Conservation (phyloP, 2,113 vertebrate species). For the Xenopus laevis region DNA sequence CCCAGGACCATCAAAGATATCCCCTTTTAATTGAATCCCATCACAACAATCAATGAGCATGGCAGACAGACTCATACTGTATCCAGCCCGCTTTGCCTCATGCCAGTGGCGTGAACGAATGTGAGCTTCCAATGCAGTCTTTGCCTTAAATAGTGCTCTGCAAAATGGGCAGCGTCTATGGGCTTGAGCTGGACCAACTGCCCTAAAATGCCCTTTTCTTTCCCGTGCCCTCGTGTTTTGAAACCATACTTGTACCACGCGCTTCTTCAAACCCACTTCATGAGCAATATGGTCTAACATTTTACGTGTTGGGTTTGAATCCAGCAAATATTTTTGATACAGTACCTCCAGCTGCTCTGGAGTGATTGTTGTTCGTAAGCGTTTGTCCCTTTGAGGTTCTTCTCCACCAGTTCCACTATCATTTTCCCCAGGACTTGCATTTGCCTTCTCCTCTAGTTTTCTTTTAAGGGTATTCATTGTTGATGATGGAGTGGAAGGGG, state of each 20-base stretch:
- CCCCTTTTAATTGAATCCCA: conserved; percentile 85
- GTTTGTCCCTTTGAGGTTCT: conserved; percentile 94
- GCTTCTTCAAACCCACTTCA: conserved; percentile 96
- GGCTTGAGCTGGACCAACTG: conserved; percentile 93
- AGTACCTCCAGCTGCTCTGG: conserved; percentile 96
- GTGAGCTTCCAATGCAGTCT: conserved; percentile 95
- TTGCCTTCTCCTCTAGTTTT: conserved; percentile 95
- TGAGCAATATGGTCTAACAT: conserved; percentile 98
- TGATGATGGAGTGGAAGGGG: conserved; percentile 89
- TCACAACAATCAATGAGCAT: conserved; percentile 91
- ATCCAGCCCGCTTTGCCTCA: conserved; percentile 95
- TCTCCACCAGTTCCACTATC: conserved; percentile 93
- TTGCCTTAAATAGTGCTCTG: conserved; percentile 95
- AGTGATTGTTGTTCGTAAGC: conserved; percentile 95
- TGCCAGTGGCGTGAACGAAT: conserved; percentile 98
- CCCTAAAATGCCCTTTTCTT: conserved; percentile 94
- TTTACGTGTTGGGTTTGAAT: conserved; percentile 96
- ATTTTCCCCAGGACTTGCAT: conserved; percentile 90
- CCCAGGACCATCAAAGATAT: conserved; percentile 78
- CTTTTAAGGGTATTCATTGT: conserved; percentile 96
- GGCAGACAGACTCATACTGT: conserved; percentile 85
- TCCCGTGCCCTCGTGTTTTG: conserved; percentile 96
- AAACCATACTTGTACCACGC: conserved; percentile 98
- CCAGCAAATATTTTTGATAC: conserved; percentile 95
- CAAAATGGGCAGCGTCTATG: conserved; percentile 96